Evolutionary conservation across 1,140 invertebrate genomes (phyloP).

Genomic region (Rhysida immarginata): DNA sequence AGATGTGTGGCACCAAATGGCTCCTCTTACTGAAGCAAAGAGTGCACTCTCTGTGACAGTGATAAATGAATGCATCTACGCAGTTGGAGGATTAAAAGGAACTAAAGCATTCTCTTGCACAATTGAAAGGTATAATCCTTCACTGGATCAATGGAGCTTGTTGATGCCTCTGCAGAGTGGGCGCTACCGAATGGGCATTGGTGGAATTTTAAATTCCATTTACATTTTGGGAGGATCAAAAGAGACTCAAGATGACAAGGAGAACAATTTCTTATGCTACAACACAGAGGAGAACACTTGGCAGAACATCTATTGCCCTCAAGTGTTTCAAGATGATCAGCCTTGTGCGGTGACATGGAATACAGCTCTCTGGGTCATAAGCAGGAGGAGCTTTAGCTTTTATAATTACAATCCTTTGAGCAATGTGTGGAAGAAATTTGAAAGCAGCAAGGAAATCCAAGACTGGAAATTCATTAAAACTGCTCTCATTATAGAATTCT

Average conservation of each 20-base stretch:
- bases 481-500: no score
- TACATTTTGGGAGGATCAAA: slow-evolving; percentile 2
- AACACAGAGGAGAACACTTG: neutral
- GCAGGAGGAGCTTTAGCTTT: neutral
- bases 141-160: slow-evolving; percentile 4
- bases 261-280: neutral
- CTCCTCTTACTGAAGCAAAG: slow-evolving; percentile 1
- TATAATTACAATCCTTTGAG: neutral
- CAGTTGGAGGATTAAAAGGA: slow-evolving; percentile 1
- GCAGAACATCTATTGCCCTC: neutral
- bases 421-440: neutral
- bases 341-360: neutral
- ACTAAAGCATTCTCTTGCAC: neutral
- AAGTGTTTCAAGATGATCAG: slow-evolving; percentile 1
- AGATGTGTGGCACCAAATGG: neutral
- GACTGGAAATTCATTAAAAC: no score
- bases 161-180: neutral
- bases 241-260: neutral
- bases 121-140: slow-evolving; percentile 6
- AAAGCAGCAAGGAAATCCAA: no score
- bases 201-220: neutral
- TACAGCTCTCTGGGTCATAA: neutral
- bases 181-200: slow-evolving; percentile 4
- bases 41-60: neutral
- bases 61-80: neutral